Evolutionary conservation across 2,113 vertebrate genomes (phyloP), one percentile per base, ranked within the genome.

Genomic region (Clinocottus analis): DNA sequence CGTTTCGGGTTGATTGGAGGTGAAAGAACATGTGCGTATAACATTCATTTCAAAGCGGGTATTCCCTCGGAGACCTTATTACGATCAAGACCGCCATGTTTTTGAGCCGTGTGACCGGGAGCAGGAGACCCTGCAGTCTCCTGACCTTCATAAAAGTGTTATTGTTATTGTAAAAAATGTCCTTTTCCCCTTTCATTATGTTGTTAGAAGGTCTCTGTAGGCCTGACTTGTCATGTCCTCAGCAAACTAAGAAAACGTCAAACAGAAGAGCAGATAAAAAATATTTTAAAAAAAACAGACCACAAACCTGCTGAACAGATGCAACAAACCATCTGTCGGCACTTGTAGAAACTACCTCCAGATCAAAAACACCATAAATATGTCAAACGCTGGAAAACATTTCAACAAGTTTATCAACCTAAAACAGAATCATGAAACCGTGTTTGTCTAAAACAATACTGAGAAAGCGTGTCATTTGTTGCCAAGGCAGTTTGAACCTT

Each of bases 1-100:
- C 70, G 51, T 89, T 85, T 90, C 80, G 85, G 65, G 71, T 70
- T 86, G 85, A 91, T 87, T 87, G 66, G 62, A 83, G 61, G 66
- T 80, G 80, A 90, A 77, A 49, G 64, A 67, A 75, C 86, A 79
- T 80, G 83, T 87, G 83, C 31, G 51, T 83, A 86, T 81, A 77
- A 19, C 77, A 84, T 90, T 86, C 71, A 72, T 72, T 82, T 76
- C 76, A 88, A 83, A 86, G 83, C 45, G 55, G 49, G 49, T 64
- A 59, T 71, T 72, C 77, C 87, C 81, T 75, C 7, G n/a, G 82
- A 85, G 91, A 85, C 60, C n/a, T 45, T 66, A 90, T 75, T 88
- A 87, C 68, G 87, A 73, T 86, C 75, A 87, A 79, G 79, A 41
- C 76, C 31, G 79, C 5, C 13, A 53, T 75, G 55, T 82, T 80